These are phyloP conservation scores for Morone saxatilis DNA, from an alignment of 2,113 vertebrate species.

Conservation along the genomic window DNA sequence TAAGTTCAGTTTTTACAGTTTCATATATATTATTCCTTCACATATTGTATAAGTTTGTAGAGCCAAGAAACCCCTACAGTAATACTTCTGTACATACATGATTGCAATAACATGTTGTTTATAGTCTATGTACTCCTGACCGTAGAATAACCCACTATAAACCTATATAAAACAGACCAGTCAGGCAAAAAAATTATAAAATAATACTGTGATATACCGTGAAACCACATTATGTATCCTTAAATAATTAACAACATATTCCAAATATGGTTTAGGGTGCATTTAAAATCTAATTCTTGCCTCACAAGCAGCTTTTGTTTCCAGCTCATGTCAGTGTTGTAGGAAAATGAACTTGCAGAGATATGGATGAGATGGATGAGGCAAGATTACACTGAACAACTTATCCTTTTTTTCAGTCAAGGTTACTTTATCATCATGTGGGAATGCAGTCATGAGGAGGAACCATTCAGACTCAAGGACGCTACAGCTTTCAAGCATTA, in stretches of 20 bases:
- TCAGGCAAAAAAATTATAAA: too few relatives aligned
- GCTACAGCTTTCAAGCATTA: not conserved
- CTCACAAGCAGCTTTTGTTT: not conserved
- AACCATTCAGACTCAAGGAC: not conserved
- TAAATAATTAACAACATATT: not conserved
- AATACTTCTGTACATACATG: too few relatives aligned
- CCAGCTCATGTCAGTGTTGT: not conserved
- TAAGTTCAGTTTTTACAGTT: too few relatives aligned
- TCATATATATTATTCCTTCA: too few relatives aligned
- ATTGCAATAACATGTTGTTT: too few relatives aligned
- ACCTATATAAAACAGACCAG: too few relatives aligned
- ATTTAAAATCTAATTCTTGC: not conserved
- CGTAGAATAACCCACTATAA: too few relatives aligned
- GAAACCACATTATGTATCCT: too few relatives aligned
- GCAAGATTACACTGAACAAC: not conserved
- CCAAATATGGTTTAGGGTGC: not conserved
- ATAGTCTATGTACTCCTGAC: too few relatives aligned
- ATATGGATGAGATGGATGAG: not conserved
- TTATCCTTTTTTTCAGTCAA: not conserved
- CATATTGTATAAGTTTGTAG: too few relatives aligned
- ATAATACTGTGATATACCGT: too few relatives aligned
- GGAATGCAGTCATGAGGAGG: not conserved
- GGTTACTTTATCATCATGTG: slow-evolving; percentile 7
- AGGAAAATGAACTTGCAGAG: not conserved
- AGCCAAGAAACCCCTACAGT: too few relatives aligned